A percentile compares a stretch with the other conserved stretches of the same genome.
phyloP scores from a whole-genome alignment of 2,797 vertebrate genomes.

The Crypturellus tataupa region DNA sequence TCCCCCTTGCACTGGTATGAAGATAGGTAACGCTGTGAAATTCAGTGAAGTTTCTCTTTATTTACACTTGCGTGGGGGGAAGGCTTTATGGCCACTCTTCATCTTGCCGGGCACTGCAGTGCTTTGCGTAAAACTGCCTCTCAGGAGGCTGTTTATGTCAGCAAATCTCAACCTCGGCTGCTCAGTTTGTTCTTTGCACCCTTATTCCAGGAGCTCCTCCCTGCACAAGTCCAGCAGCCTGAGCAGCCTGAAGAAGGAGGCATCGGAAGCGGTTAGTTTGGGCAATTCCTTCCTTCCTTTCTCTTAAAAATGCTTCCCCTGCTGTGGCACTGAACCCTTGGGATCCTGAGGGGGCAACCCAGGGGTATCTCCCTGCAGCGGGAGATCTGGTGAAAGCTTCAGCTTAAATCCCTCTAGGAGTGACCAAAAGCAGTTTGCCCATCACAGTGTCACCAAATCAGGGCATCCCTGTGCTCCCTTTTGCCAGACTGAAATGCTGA shows the following conservation, averaged over 20 bases:
- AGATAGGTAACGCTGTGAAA: background rate
- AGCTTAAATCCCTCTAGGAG: background rate
- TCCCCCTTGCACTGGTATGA: background rate
- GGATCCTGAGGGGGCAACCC: background rate
- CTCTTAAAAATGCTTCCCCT: background rate
- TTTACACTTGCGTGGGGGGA: background rate
- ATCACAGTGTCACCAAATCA: background rate
- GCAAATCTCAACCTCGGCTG: background rate
- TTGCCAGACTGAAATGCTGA: background rate
- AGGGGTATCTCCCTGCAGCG: background rate
- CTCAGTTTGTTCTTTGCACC: constrained; percentile 3
- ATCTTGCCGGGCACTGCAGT: background rate
- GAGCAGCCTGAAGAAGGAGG: constrained; percentile 84
- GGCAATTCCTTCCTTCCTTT: background rate
- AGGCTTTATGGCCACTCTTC: background rate
- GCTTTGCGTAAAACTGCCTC: background rate
- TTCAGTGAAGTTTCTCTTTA: background rate
- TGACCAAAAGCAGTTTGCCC: background rate
- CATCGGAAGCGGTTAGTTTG: constrained; percentile 83
- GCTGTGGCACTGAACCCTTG: background rate
- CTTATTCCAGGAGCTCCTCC: constrained; percentile 76
- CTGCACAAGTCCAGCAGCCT: constrained; percentile 85
- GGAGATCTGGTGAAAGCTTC: background rate
- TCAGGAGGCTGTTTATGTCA: background rate
- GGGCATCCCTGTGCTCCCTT: background rate